These are phyloP conservation scores for Conops quadrifasciatus DNA, from an alignment of 2,888 invertebrate species.

Conservation along the genomic window DNA sequence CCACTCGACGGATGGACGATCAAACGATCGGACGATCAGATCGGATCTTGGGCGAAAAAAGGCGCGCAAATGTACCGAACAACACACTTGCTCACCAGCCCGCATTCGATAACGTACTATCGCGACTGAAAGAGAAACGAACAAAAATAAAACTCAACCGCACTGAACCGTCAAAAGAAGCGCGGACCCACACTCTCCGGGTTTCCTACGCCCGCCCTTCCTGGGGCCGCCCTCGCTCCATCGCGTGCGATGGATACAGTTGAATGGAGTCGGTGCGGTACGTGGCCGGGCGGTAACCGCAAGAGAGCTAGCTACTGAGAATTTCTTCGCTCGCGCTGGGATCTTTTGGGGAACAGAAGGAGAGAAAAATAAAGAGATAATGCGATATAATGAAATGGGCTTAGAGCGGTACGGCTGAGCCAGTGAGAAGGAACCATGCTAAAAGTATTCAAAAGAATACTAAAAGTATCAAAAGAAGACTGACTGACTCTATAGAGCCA, in stretches of 20 bases:
- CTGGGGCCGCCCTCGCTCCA: not conserved
- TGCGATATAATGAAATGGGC: conserved; percentile 4
- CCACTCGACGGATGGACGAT: no score
- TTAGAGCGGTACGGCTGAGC: not conserved
- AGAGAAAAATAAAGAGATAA: not conserved
- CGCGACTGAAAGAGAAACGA: conserved; percentile 43
- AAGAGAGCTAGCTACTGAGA: conserved; percentile 10
- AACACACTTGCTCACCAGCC: conserved; percentile 43
- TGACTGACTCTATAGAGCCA: not conserved
- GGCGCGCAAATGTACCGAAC: conserved; percentile 22
- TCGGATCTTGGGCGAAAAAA: not conserved
- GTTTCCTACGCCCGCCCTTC: no score
- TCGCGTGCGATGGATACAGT: conserved; percentile 10
- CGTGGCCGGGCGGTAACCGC: not conserved
- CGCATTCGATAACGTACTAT: conserved; percentile 47
- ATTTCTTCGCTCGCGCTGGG: not conserved
- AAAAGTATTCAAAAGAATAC: no score
- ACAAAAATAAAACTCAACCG: conserved; percentile 48
- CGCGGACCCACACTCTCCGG: conserved; percentile 16
- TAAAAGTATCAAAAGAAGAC: not conserved
- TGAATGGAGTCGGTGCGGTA: conserved; percentile 1
- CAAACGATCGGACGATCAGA: no score
- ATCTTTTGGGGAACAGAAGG: no score
- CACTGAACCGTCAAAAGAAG: conserved; percentile 46
- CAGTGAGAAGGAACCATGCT: no score